Conservation (phyloP, 1,140 invertebrate genomes). For the Chelonus insularis region DNA sequence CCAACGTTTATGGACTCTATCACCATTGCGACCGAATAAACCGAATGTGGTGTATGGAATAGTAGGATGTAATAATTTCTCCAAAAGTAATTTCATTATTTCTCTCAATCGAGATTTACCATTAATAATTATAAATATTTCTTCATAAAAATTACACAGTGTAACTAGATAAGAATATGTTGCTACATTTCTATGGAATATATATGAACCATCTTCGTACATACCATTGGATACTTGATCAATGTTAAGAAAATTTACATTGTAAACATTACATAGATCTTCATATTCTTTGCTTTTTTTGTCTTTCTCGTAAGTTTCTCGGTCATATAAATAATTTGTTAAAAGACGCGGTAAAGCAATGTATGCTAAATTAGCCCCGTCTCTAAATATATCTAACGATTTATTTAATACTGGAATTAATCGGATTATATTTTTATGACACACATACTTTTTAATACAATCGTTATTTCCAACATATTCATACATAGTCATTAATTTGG, state of each 20-base stretch:
- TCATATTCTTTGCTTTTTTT: neutral
- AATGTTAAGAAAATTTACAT: neutral
- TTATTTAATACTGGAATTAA: neutral
- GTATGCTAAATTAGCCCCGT: neutral
- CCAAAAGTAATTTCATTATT: neutral
- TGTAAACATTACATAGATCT: neutral
- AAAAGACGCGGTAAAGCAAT: neutral
- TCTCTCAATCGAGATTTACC: too few relatives aligned
- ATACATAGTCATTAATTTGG: neutral
- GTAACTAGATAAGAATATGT: neutral
- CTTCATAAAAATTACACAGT: too few relatives aligned
- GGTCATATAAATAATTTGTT: neutral
- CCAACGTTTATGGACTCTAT: neutral
- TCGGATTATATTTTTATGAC: neutral
- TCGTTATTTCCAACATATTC: neutral
- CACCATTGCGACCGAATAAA: neutral
- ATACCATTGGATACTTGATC: neutral
- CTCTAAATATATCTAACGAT: neutral
- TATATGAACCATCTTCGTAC: neutral
- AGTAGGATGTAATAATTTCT: neutral
- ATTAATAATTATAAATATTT: too few relatives aligned
- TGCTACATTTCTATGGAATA: neutral
- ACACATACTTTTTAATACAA: neutral
- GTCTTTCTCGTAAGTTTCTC: neutral
- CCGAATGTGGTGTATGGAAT: neutral